Evolutionary conservation across 2,888 invertebrate species (phyloP).

Genomic region (Lepidocyrtinus sp.): DNA sequence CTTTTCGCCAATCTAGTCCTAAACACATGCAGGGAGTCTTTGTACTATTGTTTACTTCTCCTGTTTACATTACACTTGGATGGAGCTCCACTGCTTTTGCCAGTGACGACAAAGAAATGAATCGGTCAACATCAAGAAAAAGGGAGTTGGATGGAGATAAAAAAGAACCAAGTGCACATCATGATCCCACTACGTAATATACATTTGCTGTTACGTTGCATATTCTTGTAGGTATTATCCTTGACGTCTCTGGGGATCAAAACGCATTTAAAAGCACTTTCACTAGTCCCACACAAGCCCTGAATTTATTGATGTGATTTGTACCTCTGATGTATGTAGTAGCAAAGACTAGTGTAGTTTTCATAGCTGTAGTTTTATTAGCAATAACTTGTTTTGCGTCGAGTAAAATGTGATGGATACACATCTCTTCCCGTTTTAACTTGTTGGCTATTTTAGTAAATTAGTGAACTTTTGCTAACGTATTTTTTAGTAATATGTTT

Average conservation of each 20-base stretch:
- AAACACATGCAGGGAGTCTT: neutral
- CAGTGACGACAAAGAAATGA: slow-evolving; percentile 45
- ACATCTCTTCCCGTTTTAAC: too few relatives aligned
- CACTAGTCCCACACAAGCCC: slow-evolving; percentile 30
- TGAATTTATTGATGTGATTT: slow-evolving; percentile 58
- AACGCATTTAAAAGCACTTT: slow-evolving; percentile 23
- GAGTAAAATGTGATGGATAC: too few relatives aligned
- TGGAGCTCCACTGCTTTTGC: neutral
- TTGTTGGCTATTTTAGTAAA: too few relatives aligned
- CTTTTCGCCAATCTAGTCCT: slow-evolving; percentile 4
- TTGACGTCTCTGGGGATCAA: slow-evolving; percentile 29
- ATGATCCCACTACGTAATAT: slow-evolving; percentile 30
- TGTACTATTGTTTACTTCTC: slow-evolving; percentile 5
- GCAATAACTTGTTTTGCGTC: too few relatives aligned
- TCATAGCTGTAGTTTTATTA: too few relatives aligned
- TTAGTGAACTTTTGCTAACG: too few relatives aligned
- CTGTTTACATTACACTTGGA: slow-evolving; percentile 10
- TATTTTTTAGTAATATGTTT: too few relatives aligned
- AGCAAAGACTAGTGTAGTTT: too few relatives aligned
- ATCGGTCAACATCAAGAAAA: slow-evolving; percentile 39
- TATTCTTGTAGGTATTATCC: slow-evolving; percentile 24
- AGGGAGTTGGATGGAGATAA: neutral
- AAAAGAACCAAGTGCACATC: slow-evolving; percentile 41
- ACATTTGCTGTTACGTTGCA: slow-evolving; percentile 25
- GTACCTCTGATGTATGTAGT: too few relatives aligned